A percentile compares a stretch with the other conserved stretches of the same genome.
phyloP scores from a whole-genome alignment of 2,797 vertebrate species.

The Lagocephalus sceleratus region DNA sequence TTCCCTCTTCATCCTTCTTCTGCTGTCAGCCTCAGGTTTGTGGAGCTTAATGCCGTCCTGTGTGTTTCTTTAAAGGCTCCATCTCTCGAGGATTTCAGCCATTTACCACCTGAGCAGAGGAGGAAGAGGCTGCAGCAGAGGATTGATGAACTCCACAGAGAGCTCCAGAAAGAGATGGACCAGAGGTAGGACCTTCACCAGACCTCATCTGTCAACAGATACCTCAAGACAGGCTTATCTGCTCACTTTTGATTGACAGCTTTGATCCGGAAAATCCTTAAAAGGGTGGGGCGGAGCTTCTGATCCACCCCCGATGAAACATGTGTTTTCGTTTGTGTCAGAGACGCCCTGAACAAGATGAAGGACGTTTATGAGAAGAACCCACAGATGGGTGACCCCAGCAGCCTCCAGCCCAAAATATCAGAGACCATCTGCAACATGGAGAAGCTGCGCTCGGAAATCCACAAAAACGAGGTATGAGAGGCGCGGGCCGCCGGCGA shows the following conservation, averaged over 20 bases:
- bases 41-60: not conserved
- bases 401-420: slow-evolving; percentile 94
- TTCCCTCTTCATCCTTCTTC: no score
- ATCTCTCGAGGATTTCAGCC: slow-evolving; percentile 94
- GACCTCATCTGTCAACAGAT: no score
- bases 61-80: slow-evolving; percentile 80
- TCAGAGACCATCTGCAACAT: slow-evolving; percentile 96
- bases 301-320: no score
- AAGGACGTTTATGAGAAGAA: slow-evolving; percentile 99
- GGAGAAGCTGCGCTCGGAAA: slow-evolving; percentile 93
- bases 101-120: slow-evolving; percentile 95
- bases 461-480: slow-evolving; percentile 95
- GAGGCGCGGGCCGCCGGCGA: not conserved
- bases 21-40: not conserved
- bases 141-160: slow-evolving; percentile 92
- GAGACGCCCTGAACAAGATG: slow-evolving; percentile 99
- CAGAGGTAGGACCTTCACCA: slow-evolving; percentile 80
- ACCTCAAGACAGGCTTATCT: no score
- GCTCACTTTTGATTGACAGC: no score
- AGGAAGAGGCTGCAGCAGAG: slow-evolving; percentile 94
- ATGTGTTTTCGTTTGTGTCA: slow-evolving; percentile 40
- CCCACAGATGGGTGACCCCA: slow-evolving; percentile 97
- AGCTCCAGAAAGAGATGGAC: slow-evolving; percentile 96
- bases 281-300: no score
- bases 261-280: no score